These are phyloP conservation scores for Paracentrotus lividus DNA, from an alignment of 53 echinoderm and acorn worm genomes.

Conservation along the genomic window DNA sequence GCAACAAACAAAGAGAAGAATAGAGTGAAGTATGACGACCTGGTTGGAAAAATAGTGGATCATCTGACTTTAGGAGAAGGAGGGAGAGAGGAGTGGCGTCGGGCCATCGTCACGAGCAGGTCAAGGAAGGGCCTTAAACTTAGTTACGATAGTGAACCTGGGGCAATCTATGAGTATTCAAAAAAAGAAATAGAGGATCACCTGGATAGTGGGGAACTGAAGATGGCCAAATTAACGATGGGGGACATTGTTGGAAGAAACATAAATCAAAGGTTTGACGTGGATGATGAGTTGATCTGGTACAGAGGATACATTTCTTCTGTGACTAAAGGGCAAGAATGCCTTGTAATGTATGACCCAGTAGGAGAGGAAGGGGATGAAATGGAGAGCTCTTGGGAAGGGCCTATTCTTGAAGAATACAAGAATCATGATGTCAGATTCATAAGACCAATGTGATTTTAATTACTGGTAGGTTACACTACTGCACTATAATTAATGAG, in stretches of 20 bases:
- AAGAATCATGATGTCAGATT: slow-evolving; percentile 41
- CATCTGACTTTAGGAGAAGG: slow-evolving; percentile 34
- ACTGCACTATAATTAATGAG: no score
- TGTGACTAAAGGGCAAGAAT: slow-evolving; percentile 5
- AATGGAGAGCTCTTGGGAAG: slow-evolving; percentile 34
- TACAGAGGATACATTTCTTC: slow-evolving; percentile 44
- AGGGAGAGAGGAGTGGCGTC: slow-evolving; percentile 31
- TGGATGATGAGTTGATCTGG: slow-evolving; percentile 62
- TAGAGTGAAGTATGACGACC: slow-evolving; percentile 60
- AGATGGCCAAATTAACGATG: slow-evolving; percentile 55
- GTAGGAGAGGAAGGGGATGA: slow-evolving; percentile 45
- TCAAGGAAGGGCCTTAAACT: slow-evolving; percentile 45
- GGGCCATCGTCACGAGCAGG: slow-evolving; percentile 28
- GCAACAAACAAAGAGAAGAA: neutral
- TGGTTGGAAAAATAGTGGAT: slow-evolving; percentile 65
- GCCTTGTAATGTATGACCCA: slow-evolving; percentile 63
- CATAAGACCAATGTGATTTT: slow-evolving; percentile 6
- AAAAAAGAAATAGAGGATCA: slow-evolving; percentile 66
- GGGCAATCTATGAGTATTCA: slow-evolving; percentile 46
- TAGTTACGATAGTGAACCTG: slow-evolving; percentile 46
- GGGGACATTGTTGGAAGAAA: slow-evolving; percentile 58
- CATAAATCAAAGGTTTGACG: slow-evolving; percentile 63
- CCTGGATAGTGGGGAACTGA: slow-evolving; percentile 66
- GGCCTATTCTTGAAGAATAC: slow-evolving; percentile 30
- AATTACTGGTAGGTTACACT: no score